Base-by-base conservation (phyloP, 1,140 invertebrate genomes). In the Ladona fulva region DNA sequence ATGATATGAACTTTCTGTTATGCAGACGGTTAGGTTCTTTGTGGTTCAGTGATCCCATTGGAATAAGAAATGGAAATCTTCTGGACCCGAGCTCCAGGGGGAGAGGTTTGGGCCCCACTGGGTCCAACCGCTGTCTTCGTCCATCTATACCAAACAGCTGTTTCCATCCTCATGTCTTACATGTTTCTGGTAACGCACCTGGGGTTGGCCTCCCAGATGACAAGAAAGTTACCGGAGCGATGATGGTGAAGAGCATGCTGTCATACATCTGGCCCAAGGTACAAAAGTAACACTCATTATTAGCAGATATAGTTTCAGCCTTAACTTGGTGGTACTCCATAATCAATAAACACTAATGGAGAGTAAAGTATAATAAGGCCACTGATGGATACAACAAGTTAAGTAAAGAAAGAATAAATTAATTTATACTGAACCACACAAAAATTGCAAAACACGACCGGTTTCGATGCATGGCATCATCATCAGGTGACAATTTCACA, bases 261-360 rank as follows among this genome's bases (percentile, higher is more conserved):
- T 87, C 89, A 73, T 97, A 99, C 87, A 94, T 99, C 78, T 99
- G 98, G 98, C 98, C 98, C 37, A 93, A 93, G 87, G 93, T 92
- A 87, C 77, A 83, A 85, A 5, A 76, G 19, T 73, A 6, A 24
- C 37, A 19, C 22, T 42, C 14, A n/a, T n/a, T n/a, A n/a, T n/a
- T 24, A 19, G 79, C 22, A 25, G 0, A 42, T 16, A 22, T 25
- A 79, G 16, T 22, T n/a, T n/a, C n/a, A n/a, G n/a, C n/a, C n/a
- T n/a, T n/a, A n/a, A n/a, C n/a, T n/a, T n/a, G n/a, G n/a, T n/a
- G n/a, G n/a, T n/a, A n/a, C n/a, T n/a, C n/a, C n/a, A n/a, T n/a
- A n/a, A n/a, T n/a, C n/a, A n/a, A n/a, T n/a, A n/a, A n/a, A n/a
- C n/a, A n/a, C n/a, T n/a, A n/a, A n/a, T n/a, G n/a, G n/a, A n/a